Evolutionary conservation across 1,140 invertebrate species (phyloP).

Genomic region (Bradynema listronoti): DNA sequence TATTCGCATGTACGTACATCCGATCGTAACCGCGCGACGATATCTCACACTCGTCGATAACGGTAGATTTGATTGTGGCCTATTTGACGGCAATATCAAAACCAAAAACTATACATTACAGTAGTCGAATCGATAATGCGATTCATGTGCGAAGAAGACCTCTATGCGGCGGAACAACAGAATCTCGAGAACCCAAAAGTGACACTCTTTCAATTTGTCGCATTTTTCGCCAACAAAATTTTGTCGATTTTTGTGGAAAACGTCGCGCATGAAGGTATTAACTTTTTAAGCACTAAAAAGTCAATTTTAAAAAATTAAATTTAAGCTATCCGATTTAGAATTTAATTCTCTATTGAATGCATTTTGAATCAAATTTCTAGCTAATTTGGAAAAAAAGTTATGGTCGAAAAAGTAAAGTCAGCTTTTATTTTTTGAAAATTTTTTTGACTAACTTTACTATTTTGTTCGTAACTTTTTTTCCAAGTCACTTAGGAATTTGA

Average conservation of each 20-base stretch:
- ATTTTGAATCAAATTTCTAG: too few relatives aligned
- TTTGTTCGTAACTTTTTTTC: too few relatives aligned
- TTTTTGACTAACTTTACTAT: too few relatives aligned
- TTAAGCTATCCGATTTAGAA: too few relatives aligned
- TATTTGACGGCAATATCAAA: neutral
- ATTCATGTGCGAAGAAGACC: constrained; percentile 11
- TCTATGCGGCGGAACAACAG: neutral
- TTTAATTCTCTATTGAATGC: too few relatives aligned
- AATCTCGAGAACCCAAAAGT: constrained; percentile 6
- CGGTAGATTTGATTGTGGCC: constrained; percentile 26
- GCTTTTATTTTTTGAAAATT: too few relatives aligned
- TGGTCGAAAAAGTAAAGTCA: too few relatives aligned
- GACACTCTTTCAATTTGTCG: constrained; percentile 36
- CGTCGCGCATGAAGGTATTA: constrained; percentile 40
- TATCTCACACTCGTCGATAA: constrained; percentile 36
- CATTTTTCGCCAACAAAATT: constrained; percentile 36
- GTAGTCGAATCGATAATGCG: constrained; percentile 35
- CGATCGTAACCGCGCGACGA: constrained; percentile 31
- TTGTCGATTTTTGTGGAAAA: constrained; percentile 40
- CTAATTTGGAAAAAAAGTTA: too few relatives aligned
- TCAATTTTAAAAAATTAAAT: constrained; percentile 6
- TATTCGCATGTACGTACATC: constrained; percentile 18
- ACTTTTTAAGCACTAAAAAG: too few relatives aligned
- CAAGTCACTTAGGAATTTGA: too few relatives aligned
- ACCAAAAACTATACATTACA: constrained; percentile 17